A percentile compares a stretch with the other conserved stretches of the same genome.
phyloP scores from a whole-genome alignment of 2,113 vertebrate species.

The Cyrtonyx montezumae region DNA sequence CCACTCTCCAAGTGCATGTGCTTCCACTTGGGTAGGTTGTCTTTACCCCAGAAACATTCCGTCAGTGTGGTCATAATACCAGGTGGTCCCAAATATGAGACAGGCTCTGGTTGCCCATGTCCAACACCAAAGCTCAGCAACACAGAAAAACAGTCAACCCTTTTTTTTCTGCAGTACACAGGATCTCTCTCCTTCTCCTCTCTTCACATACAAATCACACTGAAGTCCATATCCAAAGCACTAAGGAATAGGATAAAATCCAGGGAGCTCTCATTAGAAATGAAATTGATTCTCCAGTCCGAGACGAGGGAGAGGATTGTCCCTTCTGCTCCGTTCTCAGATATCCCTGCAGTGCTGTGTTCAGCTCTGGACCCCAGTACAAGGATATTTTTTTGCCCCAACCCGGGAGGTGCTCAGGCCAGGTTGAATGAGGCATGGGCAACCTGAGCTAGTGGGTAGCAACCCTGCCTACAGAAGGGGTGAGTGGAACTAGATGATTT shows the following conservation, averaged over 20 bases:
- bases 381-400: background rate
- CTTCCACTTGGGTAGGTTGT: background rate
- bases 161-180: background rate
- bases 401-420: no score
- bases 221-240: background rate
- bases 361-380: background rate
- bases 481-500: no score
- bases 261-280: background rate
- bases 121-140: background rate
- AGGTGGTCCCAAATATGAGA: background rate
- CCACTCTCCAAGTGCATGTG: rapidly evolving
- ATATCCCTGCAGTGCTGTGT: background rate
- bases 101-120: background rate
- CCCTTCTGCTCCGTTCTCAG: no score
- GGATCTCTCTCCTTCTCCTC: background rate
- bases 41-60: background rate
- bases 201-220: background rate
- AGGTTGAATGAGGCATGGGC: no score
- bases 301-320: background rate
- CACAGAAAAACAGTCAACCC: background rate
- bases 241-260: background rate
- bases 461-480: no score
- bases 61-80: background rate
- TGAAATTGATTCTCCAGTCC: background rate
- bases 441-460: no score